Evolutionary conservation across 2,113 vertebrate genomes (phyloP).

Genomic region (Blennius ocellaris): DNA sequence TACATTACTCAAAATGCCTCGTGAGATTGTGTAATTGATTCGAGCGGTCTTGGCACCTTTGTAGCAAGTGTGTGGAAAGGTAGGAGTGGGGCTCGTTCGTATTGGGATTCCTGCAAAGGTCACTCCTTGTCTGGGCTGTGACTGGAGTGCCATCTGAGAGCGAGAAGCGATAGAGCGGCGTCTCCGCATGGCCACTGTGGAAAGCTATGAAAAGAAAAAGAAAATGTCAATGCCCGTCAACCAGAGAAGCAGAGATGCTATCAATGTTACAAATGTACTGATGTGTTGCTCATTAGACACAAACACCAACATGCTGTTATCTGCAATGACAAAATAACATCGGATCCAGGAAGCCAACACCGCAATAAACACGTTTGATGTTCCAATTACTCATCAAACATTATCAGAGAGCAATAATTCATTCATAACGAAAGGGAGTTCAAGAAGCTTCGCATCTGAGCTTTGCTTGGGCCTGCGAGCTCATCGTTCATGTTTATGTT

Average conservation of each 20-base stretch:
- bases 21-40: too few relatives aligned
- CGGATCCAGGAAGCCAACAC: not conserved
- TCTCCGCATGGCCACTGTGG: constrained; percentile 92
- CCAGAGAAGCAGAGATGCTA: not conserved
- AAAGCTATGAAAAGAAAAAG: constrained; percentile 83
- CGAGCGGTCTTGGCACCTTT: constrained; percentile 83
- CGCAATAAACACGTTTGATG: not conserved
- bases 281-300: not conserved
- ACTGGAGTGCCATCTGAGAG: constrained; percentile 95
- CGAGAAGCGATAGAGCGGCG: constrained; percentile 93
- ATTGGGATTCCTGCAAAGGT: constrained; percentile 90
- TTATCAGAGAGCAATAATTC: too few relatives aligned
- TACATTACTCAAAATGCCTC: too few relatives aligned
- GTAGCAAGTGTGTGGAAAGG: constrained; percentile 95
- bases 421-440: too few relatives aligned
- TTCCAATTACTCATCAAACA: too few relatives aligned
- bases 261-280: not conserved
- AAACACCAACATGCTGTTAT: not conserved
- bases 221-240: not conserved
- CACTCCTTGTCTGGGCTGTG: constrained; percentile 94
- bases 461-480: too few relatives aligned
- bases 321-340: not conserved
- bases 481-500: too few relatives aligned
- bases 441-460: not conserved
- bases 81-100: constrained; percentile 92